Evolutionary conservation across 2,113 vertebrate genomes (phyloP).

Genomic region (Candoia aspera): DNA sequence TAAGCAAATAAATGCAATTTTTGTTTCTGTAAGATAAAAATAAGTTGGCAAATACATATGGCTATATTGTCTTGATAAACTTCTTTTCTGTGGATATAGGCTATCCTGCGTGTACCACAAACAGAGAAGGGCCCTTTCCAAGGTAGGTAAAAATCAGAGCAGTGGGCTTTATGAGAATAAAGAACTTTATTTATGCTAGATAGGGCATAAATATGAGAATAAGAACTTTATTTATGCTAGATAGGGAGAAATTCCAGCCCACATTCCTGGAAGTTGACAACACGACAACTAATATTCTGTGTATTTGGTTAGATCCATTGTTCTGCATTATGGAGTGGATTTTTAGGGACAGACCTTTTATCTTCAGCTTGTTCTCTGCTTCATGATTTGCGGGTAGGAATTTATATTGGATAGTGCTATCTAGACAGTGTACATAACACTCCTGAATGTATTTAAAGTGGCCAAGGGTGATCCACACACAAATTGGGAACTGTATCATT

Average conservation of each 20-base stretch:
- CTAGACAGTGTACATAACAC: neutral
- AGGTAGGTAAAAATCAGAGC: neutral
- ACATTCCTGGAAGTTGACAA: neutral
- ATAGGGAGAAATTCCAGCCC: neutral
- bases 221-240: neutral
- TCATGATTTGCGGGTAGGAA: neutral
- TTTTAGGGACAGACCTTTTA: neutral
- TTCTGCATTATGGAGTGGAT: neutral
- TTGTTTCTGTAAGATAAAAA: neutral
- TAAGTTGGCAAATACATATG: neutral
- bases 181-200: neutral
- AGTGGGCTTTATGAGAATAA: no score
- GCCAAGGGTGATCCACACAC: neutral
- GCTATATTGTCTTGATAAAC: neutral
- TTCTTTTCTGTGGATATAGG: neutral
- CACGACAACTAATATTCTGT: neutral
- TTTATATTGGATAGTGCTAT: neutral
- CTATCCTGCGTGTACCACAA: neutral
- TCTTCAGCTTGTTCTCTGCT: neutral
- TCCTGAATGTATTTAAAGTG: conserved; percentile 1
- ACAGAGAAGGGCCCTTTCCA: neutral
- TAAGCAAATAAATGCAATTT: neutral
- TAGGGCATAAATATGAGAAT: no score
- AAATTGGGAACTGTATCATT: neutral
- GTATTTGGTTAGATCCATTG: neutral